A percentile compares a stretch with the other conserved stretches of the same genome.
Conservation (phyloP, 1,140 invertebrate species). For the Drosophila subobscura region DNA sequence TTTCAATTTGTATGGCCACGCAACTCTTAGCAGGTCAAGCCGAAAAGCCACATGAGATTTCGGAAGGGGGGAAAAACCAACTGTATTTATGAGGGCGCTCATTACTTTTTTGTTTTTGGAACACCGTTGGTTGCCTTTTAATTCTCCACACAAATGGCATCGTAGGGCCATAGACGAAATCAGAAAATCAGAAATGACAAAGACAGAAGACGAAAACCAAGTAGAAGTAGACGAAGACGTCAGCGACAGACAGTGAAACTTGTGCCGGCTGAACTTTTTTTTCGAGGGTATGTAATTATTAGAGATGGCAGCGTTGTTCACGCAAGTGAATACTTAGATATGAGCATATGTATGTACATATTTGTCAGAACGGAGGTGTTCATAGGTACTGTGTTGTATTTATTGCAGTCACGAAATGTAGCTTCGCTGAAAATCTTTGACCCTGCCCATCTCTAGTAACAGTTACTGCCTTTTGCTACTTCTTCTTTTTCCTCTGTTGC, state of each 20-base stretch:
- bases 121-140: slow-evolving; percentile 68
- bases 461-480: slow-evolving; percentile 19
- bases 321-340: background rate
- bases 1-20: slow-evolving; percentile 20
- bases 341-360: slow-evolving; percentile 19
- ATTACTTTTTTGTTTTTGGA: slow-evolving; percentile 54
- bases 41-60: slow-evolving; percentile 38
- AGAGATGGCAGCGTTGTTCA: too few species aligned
- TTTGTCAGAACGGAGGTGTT: background rate
- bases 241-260: slow-evolving; percentile 55
- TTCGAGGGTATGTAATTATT: slow-evolving; percentile 3
- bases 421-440: background rate
- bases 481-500: slow-evolving; percentile 26
- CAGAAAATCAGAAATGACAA: slow-evolving; percentile 42
- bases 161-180: slow-evolving; percentile 48
- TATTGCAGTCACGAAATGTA: too few species aligned
- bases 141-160: slow-evolving; percentile 69
- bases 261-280: slow-evolving; percentile 59
- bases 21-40: slow-evolving; percentile 29
- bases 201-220: too few species aligned
- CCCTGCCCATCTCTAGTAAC: too few species aligned
- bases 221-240: slow-evolving; percentile 24
- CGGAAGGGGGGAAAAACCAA: slow-evolving; percentile 19
- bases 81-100: slow-evolving; percentile 31
- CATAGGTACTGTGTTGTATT: too few species aligned